Conservation (phyloP, 1,140 invertebrate genomes). For the Eumaeus atala region DNA sequence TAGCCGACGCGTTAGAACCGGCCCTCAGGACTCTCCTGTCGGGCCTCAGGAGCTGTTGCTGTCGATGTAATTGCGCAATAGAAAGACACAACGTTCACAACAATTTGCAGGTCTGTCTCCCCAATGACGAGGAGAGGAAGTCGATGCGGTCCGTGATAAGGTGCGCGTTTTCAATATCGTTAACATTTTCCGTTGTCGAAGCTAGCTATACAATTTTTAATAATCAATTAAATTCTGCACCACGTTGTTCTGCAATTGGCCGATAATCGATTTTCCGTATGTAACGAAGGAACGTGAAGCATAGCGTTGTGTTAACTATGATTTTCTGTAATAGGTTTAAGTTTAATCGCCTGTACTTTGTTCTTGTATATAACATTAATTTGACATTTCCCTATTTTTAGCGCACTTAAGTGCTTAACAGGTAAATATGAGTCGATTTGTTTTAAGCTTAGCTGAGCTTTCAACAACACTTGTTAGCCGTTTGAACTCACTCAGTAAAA, state of each 20-base stretch:
- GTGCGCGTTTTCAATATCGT: slow-evolving; percentile 65
- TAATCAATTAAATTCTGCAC: slow-evolving; percentile 6
- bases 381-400: slow-evolving; percentile 59
- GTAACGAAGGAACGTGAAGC: too few relatives aligned
- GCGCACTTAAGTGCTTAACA: slow-evolving; percentile 65
- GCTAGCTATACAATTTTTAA: slow-evolving; percentile 19
- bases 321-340: slow-evolving; percentile 12
- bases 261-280: slow-evolving; percentile 4
- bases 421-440: slow-evolving; percentile 54
- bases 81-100: slow-evolving; percentile 58
- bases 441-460: slow-evolving; percentile 25
- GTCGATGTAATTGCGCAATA: slow-evolving; percentile 47
- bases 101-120: slow-evolving; percentile 75
- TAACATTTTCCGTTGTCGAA: slow-evolving; percentile 26
- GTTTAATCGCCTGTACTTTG: background rate
- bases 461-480: background rate
- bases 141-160: slow-evolving; percentile 78
- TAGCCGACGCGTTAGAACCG: slow-evolving; percentile 49
- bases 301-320: slow-evolving; percentile 2
- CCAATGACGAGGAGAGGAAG: slow-evolving; percentile 63
- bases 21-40: slow-evolving; percentile 59
- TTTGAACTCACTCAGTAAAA: too few relatives aligned
- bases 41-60: slow-evolving; percentile 59
- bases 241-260: slow-evolving; percentile 12
- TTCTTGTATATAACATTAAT: slow-evolving; percentile 28